Percentiles rank a stretch among this genome's conserved stretches.
Conservation (phyloP, 2,113 vertebrate genomes). For the Protobothrops mucrosquamatus region DNA sequence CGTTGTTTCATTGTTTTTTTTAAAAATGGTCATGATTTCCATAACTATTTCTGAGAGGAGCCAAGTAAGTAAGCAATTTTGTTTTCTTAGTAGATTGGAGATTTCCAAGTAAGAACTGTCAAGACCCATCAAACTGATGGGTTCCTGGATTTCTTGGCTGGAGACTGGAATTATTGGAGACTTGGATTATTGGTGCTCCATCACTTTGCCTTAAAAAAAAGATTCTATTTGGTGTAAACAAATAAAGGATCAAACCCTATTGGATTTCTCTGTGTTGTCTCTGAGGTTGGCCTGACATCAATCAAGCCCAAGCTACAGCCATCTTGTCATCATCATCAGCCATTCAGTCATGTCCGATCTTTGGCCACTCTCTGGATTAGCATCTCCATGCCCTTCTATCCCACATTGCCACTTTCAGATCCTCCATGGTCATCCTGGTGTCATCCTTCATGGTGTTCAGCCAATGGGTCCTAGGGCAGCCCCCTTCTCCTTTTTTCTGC, state of each 20-base stretch:
- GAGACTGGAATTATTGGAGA: not conserved
- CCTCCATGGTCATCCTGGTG: not conserved
- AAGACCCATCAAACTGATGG: too few species aligned
- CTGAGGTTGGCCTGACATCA: not conserved
- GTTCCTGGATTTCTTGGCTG: not conserved
- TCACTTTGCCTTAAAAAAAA: not conserved
- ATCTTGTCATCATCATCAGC: not conserved
- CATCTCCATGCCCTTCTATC: not conserved
- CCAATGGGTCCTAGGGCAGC: not conserved
- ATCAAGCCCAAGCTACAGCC: not conserved
- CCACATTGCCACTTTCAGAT: not conserved
- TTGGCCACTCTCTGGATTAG: not conserved
- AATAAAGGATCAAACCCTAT: not conserved
- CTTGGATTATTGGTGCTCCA: not conserved
- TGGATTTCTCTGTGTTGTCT: not conserved
- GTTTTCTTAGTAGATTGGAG: not conserved
- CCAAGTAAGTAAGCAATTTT: too few species aligned
- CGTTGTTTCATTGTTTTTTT: not conserved
- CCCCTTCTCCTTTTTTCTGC: not conserved
- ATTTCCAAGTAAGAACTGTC: not conserved
- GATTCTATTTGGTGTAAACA: not conserved
- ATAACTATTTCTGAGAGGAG: not conserved
- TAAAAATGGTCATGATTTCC: not conserved
- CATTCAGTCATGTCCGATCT: not conserved
- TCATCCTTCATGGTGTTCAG: not conserved